Base-by-base conservation (phyloP, 2,797 vertebrate genomes). In the Chrosomus eos region DNA sequence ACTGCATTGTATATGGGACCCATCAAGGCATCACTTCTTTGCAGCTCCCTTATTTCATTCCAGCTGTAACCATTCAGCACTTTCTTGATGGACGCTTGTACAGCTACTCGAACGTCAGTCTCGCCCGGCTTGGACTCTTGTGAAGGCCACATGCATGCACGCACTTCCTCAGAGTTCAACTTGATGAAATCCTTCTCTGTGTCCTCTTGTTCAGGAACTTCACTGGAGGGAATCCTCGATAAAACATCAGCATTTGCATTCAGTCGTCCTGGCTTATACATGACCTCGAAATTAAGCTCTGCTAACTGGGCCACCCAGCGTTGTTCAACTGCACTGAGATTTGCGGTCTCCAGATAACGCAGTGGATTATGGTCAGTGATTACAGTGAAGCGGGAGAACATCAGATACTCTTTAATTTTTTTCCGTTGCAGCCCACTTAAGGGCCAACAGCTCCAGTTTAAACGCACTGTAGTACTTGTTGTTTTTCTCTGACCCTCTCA, bases 251-350 rank as follows among this genome's bases (percentile, higher is more conserved):
- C 64, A 19, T 77, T 84, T 0, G 53, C 70, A n/a, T 87, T 84
- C 16, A 28, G 77, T 2, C 1, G 1, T 1, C 81, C 68, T 0
- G 75, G 77, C 43, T 83, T 81, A 19, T 83, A 87, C 4, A 38
- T 14, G 8, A 82, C 83, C 2, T 87, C 58, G 3, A 80, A 82
- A n/a, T 82, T 45, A 53, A 38, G n/a, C 28, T 85, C 67, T 0
- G 80, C 83, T 18, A 87, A 33, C 38, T 84, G 64, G 3, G 81
- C 76, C 1, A 87, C 75, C 85, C 81, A 87, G 11, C 60, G 13
- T 7, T 86, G 74, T 19, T 83, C 80, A 0, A 86, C 74, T 23
- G 74, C 81, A 31, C 85, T 33, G 3, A 66, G 28, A 31, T 26
- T 55, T 23, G 0, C 68, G 0, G 85, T 53, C 14, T 31, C 60